Base-by-base conservation (phyloP, 2,113 vertebrate species). In the Clarias macrocephalus region DNA sequence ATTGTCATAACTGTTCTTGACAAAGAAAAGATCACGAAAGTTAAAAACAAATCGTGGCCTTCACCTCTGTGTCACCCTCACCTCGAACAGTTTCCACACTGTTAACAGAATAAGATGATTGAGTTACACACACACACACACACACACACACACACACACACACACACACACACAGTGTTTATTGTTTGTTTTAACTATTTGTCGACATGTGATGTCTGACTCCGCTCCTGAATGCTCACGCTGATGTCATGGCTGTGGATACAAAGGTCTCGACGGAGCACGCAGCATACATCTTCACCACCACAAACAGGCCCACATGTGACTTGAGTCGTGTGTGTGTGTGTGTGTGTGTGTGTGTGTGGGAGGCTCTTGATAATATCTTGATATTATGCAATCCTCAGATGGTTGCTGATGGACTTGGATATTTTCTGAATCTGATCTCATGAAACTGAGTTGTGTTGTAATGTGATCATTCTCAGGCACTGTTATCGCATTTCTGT, bases 231-330 rank as follows among this genome's bases (percentile, higher is more conserved):
- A 65, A 54, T 52, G 11, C 30, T 83, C 70, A 57, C 42, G 37
- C 77, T 72, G 80, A 33, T 76, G n/a, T 75, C 70, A 73, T 85
- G 8, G 33, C 52, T 82, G 42, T 84, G 28, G 16, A 42, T 85
- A 48, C 66, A 85, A 87, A 89, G 82, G 79, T 87, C 83, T 85
- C 12, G 12, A 10, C 8, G 12, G 37, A n/a, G 68, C 59, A 73
- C 25, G n/a, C 28, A 18, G 25, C 33, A 3, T 56, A 72, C 33
- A 12, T 75, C 72, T 48, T 23, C 56, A 33, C 72, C 18, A 62
- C 77, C 70, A 52, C 60, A 70, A 33, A 83, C 82, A 62, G 21
- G 28, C 65, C 33, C 59, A 23, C 33, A 33, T 85, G 79, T 83
- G 72, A 82, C 82, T 8, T 25, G 52, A 82, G 52, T 30, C 86